phyloP scores from a whole-genome alignment of 1,140 invertebrate species.

The Bombus cullumanus region DNA sequence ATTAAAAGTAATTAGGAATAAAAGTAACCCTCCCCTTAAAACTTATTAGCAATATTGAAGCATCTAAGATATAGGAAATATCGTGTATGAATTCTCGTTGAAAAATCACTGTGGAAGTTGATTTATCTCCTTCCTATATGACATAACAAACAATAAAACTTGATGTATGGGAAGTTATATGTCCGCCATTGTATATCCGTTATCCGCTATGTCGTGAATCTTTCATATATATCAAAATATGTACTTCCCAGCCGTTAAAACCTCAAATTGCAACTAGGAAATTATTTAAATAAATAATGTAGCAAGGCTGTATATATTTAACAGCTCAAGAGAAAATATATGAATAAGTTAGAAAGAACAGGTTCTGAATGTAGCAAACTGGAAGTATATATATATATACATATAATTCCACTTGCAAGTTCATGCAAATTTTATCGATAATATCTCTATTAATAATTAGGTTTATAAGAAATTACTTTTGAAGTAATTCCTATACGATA shows the following conservation, averaged over 20 bases:
- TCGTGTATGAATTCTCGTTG: neutral
- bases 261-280: neutral
- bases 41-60: neutral
- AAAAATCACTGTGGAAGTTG: neutral
- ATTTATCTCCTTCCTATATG: neutral
- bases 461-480: neutral
- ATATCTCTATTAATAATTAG: neutral
- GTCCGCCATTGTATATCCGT: neutral
- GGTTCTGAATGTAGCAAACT: neutral
- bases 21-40: neutral
- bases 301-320: neutral
- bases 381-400: neutral
- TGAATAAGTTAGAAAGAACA: neutral
- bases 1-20: too few relatives aligned
- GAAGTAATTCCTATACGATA: neutral
- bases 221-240: neutral
- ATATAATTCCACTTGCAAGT: neutral
- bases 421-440: neutral
- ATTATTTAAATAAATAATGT: neutral
- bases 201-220: neutral
- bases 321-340: neutral
- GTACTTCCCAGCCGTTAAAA: too few relatives aligned
- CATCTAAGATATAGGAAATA: neutral
- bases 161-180: neutral
- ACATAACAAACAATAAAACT: conserved; percentile 2